Base-by-base conservation (phyloP, 2,888 invertebrate species). In the Ophion ellenae region DNA sequence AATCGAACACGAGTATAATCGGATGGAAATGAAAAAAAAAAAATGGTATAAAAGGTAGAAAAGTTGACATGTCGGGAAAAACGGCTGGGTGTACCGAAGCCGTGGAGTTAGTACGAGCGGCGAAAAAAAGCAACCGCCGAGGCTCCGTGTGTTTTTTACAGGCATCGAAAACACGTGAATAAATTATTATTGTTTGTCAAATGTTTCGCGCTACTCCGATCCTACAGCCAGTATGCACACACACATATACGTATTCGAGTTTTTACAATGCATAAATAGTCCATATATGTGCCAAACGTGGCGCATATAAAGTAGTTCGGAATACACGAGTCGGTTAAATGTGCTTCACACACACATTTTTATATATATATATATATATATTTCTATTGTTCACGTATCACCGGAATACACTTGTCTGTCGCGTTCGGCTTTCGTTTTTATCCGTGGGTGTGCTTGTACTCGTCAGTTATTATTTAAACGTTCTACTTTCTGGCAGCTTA, bases 161-260 rank as follows among this genome's bases (percentile, higher is more conserved):
- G 87, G 84, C 83, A 83, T 86, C 85, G 91, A 94, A 94, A 94
- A 94, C 93, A 94, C 91, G 92, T 94, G 94, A 93, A 94, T 94
- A 94, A 94, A 94, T 94, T 91, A 94, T 93, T 90, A 91, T 90
- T 93, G 94, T 93, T 93, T 93, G 94, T 92, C 92, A 92, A 94
- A 93, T 92, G 92, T 92, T 92, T 90, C 90, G 89, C 78, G 59
- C 47, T 70, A 24, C 32, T 57, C 88, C 89, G 89, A 89, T 87
- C 86, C 63, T 45, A 70, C 14, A 59, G 10, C 20, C 14, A 14
- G 67, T 20, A 45, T 24, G 24, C 45, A 24, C 69, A 20, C 45
- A 53, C 14, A 53, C 14, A 32, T 11, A 10, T 32, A 20, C 4
- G 36, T 24, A 70, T 74, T 61, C 61, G 17, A 47, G 70, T 63